phyloP scores from a whole-genome alignment of 1,140 invertebrate species.

The Trichoplusia ni region DNA sequence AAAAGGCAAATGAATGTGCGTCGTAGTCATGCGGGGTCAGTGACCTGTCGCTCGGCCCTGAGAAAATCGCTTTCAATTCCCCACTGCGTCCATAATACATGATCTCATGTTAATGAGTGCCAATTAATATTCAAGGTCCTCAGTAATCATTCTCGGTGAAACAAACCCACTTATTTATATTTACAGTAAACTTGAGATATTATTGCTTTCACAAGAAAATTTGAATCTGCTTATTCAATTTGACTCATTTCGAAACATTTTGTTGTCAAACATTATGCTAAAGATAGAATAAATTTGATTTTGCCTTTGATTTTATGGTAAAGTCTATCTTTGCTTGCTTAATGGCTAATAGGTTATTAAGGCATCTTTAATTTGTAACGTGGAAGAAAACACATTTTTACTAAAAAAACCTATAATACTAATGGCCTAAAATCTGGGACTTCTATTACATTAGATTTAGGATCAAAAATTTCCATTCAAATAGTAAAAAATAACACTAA shows the following conservation, averaged over 20 bases:
- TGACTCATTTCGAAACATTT: constrained; percentile 18
- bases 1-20: constrained; percentile 4
- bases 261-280: constrained; percentile 29
- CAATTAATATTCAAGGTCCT: constrained; percentile 43
- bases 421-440: no score
- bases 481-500: no score
- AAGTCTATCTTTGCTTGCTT: constrained; percentile 33
- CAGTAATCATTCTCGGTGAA: constrained; percentile 28
- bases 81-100: constrained; percentile 30
- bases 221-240: constrained; percentile 32
- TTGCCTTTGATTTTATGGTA: constrained; percentile 10
- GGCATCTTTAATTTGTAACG: constrained; percentile 15
- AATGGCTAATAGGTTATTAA: constrained; percentile 15
- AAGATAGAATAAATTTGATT: constrained; percentile 28
- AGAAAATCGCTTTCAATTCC: constrained; percentile 21
- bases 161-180: constrained; percentile 30
- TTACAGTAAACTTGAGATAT: constrained; percentile 21
- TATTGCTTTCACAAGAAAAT: constrained; percentile 27
- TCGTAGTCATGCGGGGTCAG: background rate
- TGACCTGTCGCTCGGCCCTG: background rate
- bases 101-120: constrained; percentile 26
- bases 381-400: constrained; percentile 12
- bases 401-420: no score
- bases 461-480: no score
- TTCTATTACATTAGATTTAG: no score